phyloP scores from a whole-genome alignment of 2,797 vertebrate genomes.

The Emys orbicularis region DNA sequence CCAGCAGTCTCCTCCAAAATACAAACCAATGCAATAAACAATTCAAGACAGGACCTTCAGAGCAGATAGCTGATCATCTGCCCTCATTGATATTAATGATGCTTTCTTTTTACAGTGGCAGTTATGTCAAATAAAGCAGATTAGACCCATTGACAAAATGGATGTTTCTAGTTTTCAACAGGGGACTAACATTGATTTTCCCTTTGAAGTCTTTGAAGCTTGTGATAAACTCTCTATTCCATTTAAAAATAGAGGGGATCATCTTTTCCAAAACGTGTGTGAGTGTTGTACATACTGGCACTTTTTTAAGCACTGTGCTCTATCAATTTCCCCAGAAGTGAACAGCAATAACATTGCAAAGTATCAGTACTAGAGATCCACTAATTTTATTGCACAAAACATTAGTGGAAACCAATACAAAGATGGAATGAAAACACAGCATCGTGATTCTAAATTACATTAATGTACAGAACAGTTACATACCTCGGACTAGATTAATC shows the following conservation, averaged over 20 bases:
- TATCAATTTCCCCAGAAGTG: not conserved
- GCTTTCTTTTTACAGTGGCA: conserved; percentile 8
- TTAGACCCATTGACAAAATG: conserved; percentile 52
- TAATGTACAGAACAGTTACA: not conserved
- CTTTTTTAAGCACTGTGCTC: not conserved
- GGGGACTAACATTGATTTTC: conserved; percentile 61
- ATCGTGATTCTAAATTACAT: not conserved
- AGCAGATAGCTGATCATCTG: conserved; percentile 12
- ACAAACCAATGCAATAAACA: not conserved
- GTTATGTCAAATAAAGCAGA: conserved; percentile 47
- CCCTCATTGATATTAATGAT: conserved; percentile 13
- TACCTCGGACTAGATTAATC: not conserved
- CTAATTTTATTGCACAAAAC: not conserved
- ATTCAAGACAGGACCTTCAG: not conserved
- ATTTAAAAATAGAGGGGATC: conserved; percentile 40
- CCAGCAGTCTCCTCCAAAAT: not conserved
- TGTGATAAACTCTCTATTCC: conserved; percentile 32
- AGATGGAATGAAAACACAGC: not conserved
- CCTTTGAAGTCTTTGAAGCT: conserved; percentile 51
- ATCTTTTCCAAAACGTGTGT: conserved; percentile 23
- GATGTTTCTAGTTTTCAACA: conserved; percentile 34
- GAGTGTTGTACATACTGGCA: not conserved
- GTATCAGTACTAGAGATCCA: not conserved
- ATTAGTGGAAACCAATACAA: not conserved
- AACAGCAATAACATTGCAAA: not conserved